These are phyloP conservation scores for Paratrypauchen microcephalus DNA, from an alignment of 2,797 vertebrate species.

Conservation along the genomic window DNA sequence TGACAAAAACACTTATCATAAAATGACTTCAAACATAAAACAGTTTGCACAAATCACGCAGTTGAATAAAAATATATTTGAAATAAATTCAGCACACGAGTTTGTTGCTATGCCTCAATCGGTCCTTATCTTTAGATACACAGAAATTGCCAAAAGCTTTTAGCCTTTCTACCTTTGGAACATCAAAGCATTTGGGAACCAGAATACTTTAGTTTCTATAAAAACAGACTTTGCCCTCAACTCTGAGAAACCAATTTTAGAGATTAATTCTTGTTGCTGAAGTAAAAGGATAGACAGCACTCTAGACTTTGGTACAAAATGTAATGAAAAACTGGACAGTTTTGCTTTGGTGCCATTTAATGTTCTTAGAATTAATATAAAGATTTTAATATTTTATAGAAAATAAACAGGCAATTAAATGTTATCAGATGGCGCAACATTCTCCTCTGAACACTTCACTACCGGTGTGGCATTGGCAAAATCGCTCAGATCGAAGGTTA, in stretches of 20 bases:
- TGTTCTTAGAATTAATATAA: background rate
- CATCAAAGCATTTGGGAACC: constrained; percentile 52
- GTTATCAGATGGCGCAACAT: background rate
- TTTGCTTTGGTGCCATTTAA: constrained; percentile 15
- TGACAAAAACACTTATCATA: constrained; percentile 12
- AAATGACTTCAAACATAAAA: constrained; percentile 21
- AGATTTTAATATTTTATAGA: background rate
- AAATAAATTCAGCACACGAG: constrained; percentile 7
- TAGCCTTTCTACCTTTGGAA: constrained; percentile 54
- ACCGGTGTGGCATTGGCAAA: background rate
- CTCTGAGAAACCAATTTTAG: constrained; percentile 53
- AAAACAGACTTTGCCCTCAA: constrained; percentile 58
- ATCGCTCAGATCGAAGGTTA: background rate
- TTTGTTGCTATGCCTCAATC: constrained; percentile 38
- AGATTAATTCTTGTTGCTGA: constrained; percentile 59
- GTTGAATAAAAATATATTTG: constrained; percentile 8
- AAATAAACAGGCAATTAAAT: background rate
- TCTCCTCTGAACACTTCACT: background rate
- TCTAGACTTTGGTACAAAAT: constrained; percentile 24
- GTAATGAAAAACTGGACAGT: background rate
- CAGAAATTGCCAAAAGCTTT: constrained; percentile 50
- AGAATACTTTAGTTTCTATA: constrained; percentile 41
- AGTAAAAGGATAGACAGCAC: constrained; percentile 47
- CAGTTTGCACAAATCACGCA: constrained; percentile 1
- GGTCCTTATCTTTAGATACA: constrained; percentile 45